phyloP scores from a whole-genome alignment of 2,797 vertebrate species.

The Enteromius treurensis region DNA sequence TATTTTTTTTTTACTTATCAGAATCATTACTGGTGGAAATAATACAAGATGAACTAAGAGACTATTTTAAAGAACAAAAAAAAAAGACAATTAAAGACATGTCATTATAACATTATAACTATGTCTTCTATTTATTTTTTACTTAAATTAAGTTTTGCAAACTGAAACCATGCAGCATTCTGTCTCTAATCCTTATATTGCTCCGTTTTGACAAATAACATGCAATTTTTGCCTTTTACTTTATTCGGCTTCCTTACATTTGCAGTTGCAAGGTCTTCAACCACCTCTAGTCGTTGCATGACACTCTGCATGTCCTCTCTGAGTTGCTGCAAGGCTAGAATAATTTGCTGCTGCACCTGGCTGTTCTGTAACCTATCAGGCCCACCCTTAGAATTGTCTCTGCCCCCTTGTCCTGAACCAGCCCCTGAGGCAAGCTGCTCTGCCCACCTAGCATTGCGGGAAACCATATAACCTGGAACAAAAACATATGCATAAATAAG shows the following conservation, averaged over 20 bases:
- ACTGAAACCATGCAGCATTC: not conserved
- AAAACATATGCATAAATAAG: not conserved
- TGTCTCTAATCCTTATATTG: not conserved
- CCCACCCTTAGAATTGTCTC: slow-evolving; percentile 64
- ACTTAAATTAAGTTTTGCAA: not conserved
- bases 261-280: slow-evolving; percentile 77
- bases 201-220: not conserved
- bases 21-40: not conserved
- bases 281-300: slow-evolving; percentile 79
- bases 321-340: slow-evolving; percentile 75
- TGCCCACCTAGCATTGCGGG: slow-evolving; percentile 48
- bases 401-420: slow-evolving; percentile 63
- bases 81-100: too few relatives aligned
- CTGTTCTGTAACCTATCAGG: slow-evolving; percentile 63
- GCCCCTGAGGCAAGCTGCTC: slow-evolving; percentile 39
- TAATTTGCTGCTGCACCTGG: slow-evolving; percentile 79
- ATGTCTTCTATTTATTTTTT: not conserved
- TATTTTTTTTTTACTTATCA: not conserved
- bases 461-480: slow-evolving; percentile 66
- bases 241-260: slow-evolving; percentile 73
- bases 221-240: not conserved
- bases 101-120: too few relatives aligned
- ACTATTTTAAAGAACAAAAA: too few relatives aligned
- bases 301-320: slow-evolving; percentile 85
- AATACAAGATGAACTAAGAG: too few relatives aligned